phyloP scores from a whole-genome alignment of 2,888 invertebrate species.

The Cerastis rubricosa region DNA sequence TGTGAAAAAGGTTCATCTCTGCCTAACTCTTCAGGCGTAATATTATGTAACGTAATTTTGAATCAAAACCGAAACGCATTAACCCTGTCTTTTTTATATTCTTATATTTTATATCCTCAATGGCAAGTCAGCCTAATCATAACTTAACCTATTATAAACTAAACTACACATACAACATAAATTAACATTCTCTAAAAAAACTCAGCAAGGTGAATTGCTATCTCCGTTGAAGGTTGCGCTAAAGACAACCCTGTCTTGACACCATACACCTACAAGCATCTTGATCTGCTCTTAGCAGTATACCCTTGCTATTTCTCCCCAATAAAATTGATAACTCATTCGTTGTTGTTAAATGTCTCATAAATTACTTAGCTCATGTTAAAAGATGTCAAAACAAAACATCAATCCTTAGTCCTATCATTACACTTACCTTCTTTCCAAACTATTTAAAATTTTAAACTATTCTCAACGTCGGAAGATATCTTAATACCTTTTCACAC shows the following conservation, averaged over 20 bases:
- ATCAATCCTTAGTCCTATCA: background rate
- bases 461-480: background rate
- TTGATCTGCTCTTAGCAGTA: background rate
- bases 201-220: no score
- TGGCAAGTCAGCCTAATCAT: no score
- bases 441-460: background rate
- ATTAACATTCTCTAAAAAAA: no score
- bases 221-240: no score
- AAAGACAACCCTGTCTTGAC: background rate
- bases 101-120: no score
- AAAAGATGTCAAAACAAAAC: background rate
- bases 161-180: no score
- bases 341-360: background rate
- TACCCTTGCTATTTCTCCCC: background rate
- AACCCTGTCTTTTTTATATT: no score
- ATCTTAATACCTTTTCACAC: background rate
- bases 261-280: background rate
- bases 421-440: background rate
- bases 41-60: no score
- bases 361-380: background rate
- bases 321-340: background rate
- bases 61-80: no score
- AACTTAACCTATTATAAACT: no score
- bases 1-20: no score
- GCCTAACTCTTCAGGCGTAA: no score